Evolutionary conservation across 37 sponge, comb jelly and placozoan genomes (phyloP).

Genomic region (Bolinopsis microptera): DNA sequence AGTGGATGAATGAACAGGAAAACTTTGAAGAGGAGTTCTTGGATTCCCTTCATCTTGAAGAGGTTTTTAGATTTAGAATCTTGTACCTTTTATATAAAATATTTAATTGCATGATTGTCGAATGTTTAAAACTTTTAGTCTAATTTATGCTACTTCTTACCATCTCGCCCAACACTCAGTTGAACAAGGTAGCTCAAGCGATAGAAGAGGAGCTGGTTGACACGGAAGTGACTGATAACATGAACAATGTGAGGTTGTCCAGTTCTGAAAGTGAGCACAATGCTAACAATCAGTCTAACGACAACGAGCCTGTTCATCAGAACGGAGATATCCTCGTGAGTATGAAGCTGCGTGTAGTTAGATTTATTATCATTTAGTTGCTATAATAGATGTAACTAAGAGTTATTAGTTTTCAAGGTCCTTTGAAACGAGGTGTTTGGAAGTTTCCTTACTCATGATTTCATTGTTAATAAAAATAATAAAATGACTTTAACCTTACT

Average conservation of each 20-base stretch:
- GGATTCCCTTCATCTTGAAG: conserved; percentile 38
- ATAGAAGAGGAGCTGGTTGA: conserved; percentile 48
- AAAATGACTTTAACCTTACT: too few relatives aligned
- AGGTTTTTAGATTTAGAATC: not conserved
- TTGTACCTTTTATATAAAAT: not conserved
- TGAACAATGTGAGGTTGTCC: not conserved
- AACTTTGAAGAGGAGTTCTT: conserved; percentile 49
- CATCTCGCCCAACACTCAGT: too few relatives aligned
- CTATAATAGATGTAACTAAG: too few relatives aligned
- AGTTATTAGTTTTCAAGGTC: too few relatives aligned
- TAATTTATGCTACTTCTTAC: too few relatives aligned
- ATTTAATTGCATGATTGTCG: not conserved
- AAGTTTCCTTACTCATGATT: too few relatives aligned
- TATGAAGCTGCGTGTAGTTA: too few relatives aligned
- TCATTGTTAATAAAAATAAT: too few relatives aligned
- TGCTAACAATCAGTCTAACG: not conserved
- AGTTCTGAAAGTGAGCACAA: not conserved
- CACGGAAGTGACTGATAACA: not conserved
- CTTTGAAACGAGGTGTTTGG: too few relatives aligned
- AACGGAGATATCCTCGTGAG: not conserved
- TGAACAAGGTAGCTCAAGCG: conserved; percentile 32
- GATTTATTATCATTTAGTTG: too few relatives aligned
- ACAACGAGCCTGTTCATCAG: not conserved
- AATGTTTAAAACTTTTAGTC: too few relatives aligned
- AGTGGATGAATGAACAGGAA: conserved; percentile 61